Conservation (phyloP, 1,140 invertebrate species). For the Bombus waltoni region DNA sequence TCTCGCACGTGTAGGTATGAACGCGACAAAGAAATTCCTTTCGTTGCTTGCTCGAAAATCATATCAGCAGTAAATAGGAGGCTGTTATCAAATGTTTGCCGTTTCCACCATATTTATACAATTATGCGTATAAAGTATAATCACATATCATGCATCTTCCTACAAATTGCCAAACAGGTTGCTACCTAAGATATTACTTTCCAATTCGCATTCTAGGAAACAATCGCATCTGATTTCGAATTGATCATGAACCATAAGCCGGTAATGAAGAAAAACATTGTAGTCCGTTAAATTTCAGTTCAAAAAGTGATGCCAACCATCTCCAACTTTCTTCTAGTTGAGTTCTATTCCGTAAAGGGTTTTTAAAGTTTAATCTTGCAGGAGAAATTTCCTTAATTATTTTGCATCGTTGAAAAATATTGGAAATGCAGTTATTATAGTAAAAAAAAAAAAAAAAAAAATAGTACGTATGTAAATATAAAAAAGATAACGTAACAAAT, state of each 20-base stretch:
- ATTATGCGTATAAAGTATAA: not conserved
- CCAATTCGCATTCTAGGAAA: not conserved
- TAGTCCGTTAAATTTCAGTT: not conserved
- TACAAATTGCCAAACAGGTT: not conserved
- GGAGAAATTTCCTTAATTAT: not conserved
- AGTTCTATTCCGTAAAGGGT: no score
- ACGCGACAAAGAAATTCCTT: conserved; percentile 12
- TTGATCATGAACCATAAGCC: not conserved
- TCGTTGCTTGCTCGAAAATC: not conserved
- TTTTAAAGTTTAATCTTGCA: not conserved
- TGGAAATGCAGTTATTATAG: no score
- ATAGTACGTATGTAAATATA: no score
- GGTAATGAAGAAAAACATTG: not conserved
- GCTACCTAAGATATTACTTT: not conserved
- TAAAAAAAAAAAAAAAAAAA: no score
- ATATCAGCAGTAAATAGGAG: not conserved
- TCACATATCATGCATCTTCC: not conserved
- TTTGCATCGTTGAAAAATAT: no score
- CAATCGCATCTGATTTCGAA: not conserved
- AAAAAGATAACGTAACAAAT: no score
- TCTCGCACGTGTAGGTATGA: not conserved
- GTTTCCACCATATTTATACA: conserved; percentile 9
- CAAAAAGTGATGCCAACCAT: no score
- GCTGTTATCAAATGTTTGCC: conserved; percentile 26
- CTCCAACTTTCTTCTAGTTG: no score